Evolutionary conservation across 2,113 vertebrate genomes (phyloP), one percentile per base, ranked within the genome.

Genomic region (Dipodomys spectabilis): DNA sequence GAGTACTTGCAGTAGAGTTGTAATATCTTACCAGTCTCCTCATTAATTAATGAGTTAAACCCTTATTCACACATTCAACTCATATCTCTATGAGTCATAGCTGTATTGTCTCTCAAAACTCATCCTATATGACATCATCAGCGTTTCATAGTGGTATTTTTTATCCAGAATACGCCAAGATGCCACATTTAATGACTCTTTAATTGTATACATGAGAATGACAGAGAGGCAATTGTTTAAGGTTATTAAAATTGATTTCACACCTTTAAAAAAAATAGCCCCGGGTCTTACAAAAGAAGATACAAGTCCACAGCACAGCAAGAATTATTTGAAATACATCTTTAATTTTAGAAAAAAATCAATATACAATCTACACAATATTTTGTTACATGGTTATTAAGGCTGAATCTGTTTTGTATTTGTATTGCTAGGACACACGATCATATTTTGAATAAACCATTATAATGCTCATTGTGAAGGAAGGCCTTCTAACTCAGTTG

Each of bases 291-390:
- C 78, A 80, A 79, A 94, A 96, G 86, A 67, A 97, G 73, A 39
- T 93, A 64, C 28, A 91, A 95, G 71, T 93, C 79, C 87, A 89
- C 2, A 32, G 57, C 75, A 93, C 96, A 96, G 92, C 75, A 93
- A 93, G 82, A 95, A 74, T 94, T 69, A 90, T 94, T 97, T 97
- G 96, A 98, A 98, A 97, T 97, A 98, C 96, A 97, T 92, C 95
- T 98, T 98, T 98, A 98, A 98, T 98, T 96, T 94, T 95, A 39
- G 78, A 96, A 95, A 53, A 53, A 97, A 97, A 97, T 98, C 97
- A 98, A 98, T 98, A 98, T 53, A 92, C 95, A 97, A 97, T 98
- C 97, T 98, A 98, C 97, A 98, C 98, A 98, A 96, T 90, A 97
- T 97, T 97, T 97, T 97, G 97, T 98, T 98, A 98, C 96, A 97